phyloP scores from a whole-genome alignment of 2,113 vertebrate genomes.

The Pollachius pollachius region DNA sequence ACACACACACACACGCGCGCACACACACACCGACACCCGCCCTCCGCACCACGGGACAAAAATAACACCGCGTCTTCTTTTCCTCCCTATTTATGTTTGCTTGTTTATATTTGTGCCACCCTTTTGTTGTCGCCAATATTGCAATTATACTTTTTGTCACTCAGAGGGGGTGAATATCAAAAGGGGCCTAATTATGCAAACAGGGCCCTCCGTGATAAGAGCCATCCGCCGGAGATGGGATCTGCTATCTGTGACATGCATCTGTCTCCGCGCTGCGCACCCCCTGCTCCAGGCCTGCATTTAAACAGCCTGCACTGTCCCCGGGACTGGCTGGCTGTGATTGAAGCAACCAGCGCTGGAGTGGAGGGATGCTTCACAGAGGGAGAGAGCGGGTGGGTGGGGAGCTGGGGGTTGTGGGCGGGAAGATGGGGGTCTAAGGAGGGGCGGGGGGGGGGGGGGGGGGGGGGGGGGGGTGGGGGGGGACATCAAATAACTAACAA shows the following conservation, averaged over 20 bases:
- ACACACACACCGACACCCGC: too few species aligned
- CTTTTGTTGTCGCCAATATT: constrained; percentile 74
- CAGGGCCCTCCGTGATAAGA: constrained; percentile 67
- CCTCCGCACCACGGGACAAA: constrained; percentile 68
- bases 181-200: constrained; percentile 75
- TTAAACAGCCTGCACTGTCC: constrained; percentile 72
- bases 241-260: constrained; percentile 81
- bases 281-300: constrained; percentile 74
- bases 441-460: constrained; percentile 19
- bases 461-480: neutral
- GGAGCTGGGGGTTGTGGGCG: too few species aligned
- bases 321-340: constrained; percentile 70
- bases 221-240: constrained; percentile 72
- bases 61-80: constrained; percentile 73
- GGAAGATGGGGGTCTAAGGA: too few species aligned
- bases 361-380: constrained; percentile 48
- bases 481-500: constrained; percentile 76
- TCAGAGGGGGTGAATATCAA: constrained; percentile 70
- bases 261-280: constrained; percentile 77
- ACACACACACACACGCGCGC: too few species aligned
- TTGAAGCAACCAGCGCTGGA: constrained; percentile 69
- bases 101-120: constrained; percentile 75
- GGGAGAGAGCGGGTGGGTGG: too few species aligned
- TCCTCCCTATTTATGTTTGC: constrained; percentile 74
- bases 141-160: constrained; percentile 80